These are phyloP conservation scores for Crocidura indochinensis DNA, from an alignment of 2,797 vertebrate species.

Conservation along the genomic window DNA sequence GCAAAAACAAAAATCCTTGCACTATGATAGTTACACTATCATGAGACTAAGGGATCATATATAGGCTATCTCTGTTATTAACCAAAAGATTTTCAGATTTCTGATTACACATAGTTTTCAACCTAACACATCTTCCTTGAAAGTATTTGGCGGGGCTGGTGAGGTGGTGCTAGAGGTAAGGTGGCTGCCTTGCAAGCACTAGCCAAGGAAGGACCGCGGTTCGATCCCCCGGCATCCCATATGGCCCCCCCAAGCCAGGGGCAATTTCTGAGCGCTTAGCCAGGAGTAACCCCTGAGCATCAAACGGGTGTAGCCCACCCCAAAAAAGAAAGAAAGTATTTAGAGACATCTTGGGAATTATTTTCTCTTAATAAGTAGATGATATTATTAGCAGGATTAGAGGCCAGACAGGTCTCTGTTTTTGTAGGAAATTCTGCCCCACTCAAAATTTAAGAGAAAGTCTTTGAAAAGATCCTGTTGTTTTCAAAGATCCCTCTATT, in stretches of 20 bases:
- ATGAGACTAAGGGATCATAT: background rate
- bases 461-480: constrained; percentile 18
- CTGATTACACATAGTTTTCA: background rate
- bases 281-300: too few relatives aligned
- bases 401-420: background rate
- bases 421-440: constrained; percentile 9
- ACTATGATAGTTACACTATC: background rate
- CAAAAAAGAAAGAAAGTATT: too few relatives aligned
- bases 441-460: constrained; percentile 55
- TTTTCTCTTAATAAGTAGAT: background rate
- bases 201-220: too few relatives aligned
- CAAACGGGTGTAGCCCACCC: too few relatives aligned
- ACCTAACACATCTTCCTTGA: background rate
- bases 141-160: too few relatives aligned
- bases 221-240: too few relatives aligned
- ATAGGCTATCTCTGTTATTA: background rate
- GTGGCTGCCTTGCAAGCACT: too few relatives aligned
- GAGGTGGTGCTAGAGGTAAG: too few relatives aligned
- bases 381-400: background rate
- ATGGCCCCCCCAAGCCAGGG: too few relatives aligned
- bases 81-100: background rate
- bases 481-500: constrained; percentile 41
- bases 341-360: background rate
- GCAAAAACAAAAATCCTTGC: background rate
- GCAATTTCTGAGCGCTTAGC: too few relatives aligned